These are phyloP conservation scores for Orchesellides sinensis DNA, from an alignment of 2,888 invertebrate genomes.

Conservation along the genomic window DNA sequence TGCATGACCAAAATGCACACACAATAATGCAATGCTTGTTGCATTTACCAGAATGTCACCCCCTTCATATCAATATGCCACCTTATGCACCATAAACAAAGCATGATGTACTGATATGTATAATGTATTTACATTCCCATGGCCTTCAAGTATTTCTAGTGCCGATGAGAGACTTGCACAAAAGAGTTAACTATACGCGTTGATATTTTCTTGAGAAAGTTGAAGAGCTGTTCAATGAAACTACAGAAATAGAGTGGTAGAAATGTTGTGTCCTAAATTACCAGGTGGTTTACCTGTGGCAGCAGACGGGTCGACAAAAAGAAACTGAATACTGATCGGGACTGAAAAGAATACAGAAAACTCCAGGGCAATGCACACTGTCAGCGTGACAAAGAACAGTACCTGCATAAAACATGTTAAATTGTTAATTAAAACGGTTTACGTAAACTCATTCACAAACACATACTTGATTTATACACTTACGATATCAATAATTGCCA, in stretches of 20 bases:
- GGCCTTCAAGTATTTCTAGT: too few relatives aligned
- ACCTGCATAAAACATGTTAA: too few relatives aligned
- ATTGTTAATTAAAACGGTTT: neutral
- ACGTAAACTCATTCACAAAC: neutral
- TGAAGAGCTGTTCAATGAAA: neutral
- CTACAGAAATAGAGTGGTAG: neutral
- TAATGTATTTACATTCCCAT: too few relatives aligned
- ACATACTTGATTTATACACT: constrained; percentile 14
- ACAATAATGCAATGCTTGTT: too few relatives aligned
- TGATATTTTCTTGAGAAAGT: neutral
- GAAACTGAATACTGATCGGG: constrained; percentile 53
- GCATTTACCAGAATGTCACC: too few relatives aligned
- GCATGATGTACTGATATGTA: too few relatives aligned
- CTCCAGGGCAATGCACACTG: constrained; percentile 52
- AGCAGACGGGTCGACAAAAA: constrained; percentile 49
- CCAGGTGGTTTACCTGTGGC: constrained; percentile 28
- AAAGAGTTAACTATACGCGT: neutral
- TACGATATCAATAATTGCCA: constrained; percentile 66
- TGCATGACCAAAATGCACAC: too few relatives aligned
- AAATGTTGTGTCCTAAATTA: neutral
- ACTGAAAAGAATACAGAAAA: constrained; percentile 50
- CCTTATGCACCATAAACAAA: too few relatives aligned
- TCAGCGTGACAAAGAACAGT: constrained; percentile 59
- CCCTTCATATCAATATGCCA: too few relatives aligned
- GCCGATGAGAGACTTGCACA: neutral